Evolutionary conservation across 1,140 invertebrate genomes (phyloP).

Genomic region (Gonatopus flavifemur): DNA sequence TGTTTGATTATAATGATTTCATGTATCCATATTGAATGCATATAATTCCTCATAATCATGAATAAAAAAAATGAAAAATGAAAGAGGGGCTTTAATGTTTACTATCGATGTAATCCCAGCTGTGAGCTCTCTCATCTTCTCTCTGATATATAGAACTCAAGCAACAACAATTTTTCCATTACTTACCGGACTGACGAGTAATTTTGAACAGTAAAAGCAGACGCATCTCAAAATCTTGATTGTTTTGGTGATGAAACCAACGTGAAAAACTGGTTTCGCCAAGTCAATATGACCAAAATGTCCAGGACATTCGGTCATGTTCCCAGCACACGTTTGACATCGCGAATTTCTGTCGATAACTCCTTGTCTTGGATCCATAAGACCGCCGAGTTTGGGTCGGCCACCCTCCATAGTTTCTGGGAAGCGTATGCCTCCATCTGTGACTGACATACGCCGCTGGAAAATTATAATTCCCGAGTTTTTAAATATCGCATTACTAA

Average conservation of each 20-base stretch:
- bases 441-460: slow-evolving; percentile 95
- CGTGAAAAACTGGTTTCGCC: slow-evolving; percentile 97
- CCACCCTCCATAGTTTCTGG: slow-evolving; percentile 98
- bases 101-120: too few relatives aligned
- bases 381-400: slow-evolving; percentile 92
- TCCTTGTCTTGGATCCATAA: slow-evolving; percentile 99
- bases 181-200: slow-evolving; percentile 90
- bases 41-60: not conserved
- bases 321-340: slow-evolving; percentile 97
- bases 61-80: not conserved
- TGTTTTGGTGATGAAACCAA: slow-evolving; percentile 96
- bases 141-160: not conserved
- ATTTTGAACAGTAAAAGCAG: slow-evolving; percentile 96
- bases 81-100: not conserved
- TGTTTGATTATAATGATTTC: not conserved
- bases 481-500: too few relatives aligned
- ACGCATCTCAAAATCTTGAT: slow-evolving; percentile 96
- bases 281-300: slow-evolving; percentile 99
- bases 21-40: not conserved
- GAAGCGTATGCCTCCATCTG: slow-evolving; percentile 94
- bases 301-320: slow-evolving; percentile 97
- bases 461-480: too few relatives aligned
- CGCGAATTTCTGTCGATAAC: slow-evolving; percentile 91
- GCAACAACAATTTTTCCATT: too few relatives aligned
- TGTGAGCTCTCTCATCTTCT: not conserved